These are phyloP conservation scores for Neotoxoptera formosana DNA, from an alignment of 1,140 invertebrate species.

Conservation along the genomic window DNA sequence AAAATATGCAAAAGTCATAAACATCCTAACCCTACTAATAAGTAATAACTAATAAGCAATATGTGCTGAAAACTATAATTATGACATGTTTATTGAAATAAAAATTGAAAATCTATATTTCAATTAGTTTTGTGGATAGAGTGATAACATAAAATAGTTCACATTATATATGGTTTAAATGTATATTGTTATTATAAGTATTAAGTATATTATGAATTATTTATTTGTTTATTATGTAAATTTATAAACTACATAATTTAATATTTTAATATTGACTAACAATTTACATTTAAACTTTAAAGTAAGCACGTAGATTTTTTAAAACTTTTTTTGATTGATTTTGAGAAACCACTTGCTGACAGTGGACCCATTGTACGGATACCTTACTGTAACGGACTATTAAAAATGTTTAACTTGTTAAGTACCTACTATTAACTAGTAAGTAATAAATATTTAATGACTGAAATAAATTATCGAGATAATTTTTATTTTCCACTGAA, in stretches of 20 bases:
- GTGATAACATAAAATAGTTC: not conserved
- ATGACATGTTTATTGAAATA: too few relatives aligned
- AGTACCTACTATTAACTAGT: not conserved
- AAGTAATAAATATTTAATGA: not conserved
- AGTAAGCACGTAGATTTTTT: not conserved
- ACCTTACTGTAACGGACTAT: not conserved
- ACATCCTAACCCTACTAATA: too few relatives aligned
- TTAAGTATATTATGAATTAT: too few relatives aligned
- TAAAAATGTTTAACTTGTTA: not conserved
- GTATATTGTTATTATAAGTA: not conserved
- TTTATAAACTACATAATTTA: not conserved
- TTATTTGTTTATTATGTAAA: not conserved
- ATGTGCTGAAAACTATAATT: too few relatives aligned
- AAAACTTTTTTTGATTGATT: not conserved
- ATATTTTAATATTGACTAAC: not conserved
- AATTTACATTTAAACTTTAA: not conserved
- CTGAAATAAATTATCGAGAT: not conserved
- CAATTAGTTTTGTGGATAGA: too few relatives aligned
- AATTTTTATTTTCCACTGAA: not conserved
- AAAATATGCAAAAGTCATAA: too few relatives aligned
- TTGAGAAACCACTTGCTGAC: not conserved
- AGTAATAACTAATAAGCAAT: too few relatives aligned
- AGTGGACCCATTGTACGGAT: not conserved
- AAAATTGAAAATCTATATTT: too few relatives aligned
- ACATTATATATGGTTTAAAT: not conserved